These are phyloP conservation scores for Meleagris gallopavo DNA, from an alignment of 2,113 vertebrate species.

Conservation along the genomic window DNA sequence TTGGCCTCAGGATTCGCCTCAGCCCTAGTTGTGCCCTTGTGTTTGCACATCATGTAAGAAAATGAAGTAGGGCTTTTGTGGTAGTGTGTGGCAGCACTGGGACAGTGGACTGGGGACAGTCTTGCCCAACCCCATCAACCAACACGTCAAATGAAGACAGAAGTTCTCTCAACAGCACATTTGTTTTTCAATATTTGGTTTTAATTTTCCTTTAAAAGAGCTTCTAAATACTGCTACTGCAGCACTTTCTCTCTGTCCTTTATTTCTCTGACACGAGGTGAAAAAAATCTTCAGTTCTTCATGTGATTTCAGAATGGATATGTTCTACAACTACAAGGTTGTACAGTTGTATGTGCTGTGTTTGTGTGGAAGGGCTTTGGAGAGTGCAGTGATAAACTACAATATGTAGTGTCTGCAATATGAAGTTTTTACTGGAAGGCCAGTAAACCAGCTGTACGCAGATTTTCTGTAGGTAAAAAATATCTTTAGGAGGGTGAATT, in stretches of 20 bases:
- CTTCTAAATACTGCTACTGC: not conserved
- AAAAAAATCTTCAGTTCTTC: not conserved
- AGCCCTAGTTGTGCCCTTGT: fast-evolving
- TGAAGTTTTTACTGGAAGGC: not conserved
- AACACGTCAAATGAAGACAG: not conserved
- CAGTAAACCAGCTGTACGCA: not conserved
- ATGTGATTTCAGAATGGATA: fast-evolving
- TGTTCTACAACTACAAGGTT: fast-evolving
- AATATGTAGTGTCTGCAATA: not conserved
- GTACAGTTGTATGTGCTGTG: not conserved
- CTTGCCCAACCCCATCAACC: not conserved
- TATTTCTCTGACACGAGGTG: not conserved
- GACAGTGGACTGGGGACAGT: not conserved
- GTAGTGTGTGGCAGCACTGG: not conserved
- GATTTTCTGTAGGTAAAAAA: not conserved
- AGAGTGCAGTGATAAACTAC: not conserved
- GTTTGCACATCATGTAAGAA: not conserved
- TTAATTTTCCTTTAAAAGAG: not conserved
- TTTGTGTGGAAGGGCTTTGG: not conserved
- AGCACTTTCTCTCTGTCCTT: not conserved
- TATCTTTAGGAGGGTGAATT: not conserved
- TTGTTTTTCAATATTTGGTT: not conserved
- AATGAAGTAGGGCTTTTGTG: not conserved
- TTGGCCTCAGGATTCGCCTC: not conserved
- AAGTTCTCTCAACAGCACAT: not conserved